Evolutionary conservation across 2,113 vertebrate genomes (phyloP).

Genomic region (Murina feae): DNA sequence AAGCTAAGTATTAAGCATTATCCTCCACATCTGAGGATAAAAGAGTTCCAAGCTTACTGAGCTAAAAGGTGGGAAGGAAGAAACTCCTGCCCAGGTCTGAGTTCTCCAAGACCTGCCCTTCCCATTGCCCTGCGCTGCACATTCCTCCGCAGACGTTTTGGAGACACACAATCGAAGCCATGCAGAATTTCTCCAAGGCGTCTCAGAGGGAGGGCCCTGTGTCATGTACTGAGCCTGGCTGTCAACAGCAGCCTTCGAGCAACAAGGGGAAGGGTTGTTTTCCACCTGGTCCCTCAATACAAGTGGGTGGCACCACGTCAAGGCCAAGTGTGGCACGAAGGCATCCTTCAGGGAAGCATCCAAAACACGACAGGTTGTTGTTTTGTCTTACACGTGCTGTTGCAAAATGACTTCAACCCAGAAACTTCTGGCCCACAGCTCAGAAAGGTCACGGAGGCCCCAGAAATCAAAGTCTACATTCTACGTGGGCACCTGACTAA

Average conservation of each 20-base stretch:
- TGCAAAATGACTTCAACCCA: background rate
- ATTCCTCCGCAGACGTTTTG: background rate
- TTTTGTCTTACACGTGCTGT: background rate
- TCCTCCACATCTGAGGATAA: background rate
- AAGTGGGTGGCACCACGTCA: background rate
- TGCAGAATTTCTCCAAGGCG: background rate
- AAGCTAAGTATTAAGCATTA: background rate
- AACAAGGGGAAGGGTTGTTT: background rate
- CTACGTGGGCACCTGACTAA: slow-evolving; percentile 18
- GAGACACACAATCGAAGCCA: background rate
- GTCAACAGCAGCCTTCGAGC: background rate
- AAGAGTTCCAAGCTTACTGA: background rate
- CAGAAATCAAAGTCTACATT: background rate
- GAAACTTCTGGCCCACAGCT: fast-evolving
- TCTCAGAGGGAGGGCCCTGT: background rate
- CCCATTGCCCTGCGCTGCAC: fast-evolving
- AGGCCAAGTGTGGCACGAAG: background rate
- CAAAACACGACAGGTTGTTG: background rate
- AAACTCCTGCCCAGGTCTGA: background rate
- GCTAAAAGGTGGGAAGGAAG: background rate
- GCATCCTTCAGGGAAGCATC: background rate
- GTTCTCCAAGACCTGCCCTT: background rate
- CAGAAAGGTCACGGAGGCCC: background rate
- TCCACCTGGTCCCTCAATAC: background rate
- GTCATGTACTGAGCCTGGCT: background rate